Percentiles rank a stretch among this genome's conserved stretches.
These are phyloP conservation scores for Chondrosia reniformis DNA, from an alignment of 37 sponge, comb jelly and placozoan species.

Conservation along the genomic window DNA sequence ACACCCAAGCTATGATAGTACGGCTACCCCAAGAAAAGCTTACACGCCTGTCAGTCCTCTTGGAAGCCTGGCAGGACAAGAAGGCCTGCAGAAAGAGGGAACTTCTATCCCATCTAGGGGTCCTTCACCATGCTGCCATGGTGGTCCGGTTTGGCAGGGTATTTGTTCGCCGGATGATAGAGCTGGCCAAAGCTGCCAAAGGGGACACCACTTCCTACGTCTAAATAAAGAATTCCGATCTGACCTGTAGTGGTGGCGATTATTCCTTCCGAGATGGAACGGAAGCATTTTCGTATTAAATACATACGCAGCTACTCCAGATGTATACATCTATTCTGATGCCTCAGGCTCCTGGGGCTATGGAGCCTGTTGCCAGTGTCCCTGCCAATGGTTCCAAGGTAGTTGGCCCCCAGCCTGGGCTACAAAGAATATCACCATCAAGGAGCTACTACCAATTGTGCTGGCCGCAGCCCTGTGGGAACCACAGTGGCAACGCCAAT, in stretches of 20 bases:
- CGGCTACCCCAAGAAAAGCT: constrained; percentile 1
- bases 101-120: neutral
- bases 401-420: constrained; percentile 7
- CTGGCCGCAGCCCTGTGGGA: constrained; percentile 51
- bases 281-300: constrained; percentile 10
- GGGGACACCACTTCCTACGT: constrained; percentile 17
- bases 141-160: neutral
- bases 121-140: neutral
- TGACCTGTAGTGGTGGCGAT: constrained; percentile 53
- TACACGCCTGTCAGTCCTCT: too few relatives aligned
- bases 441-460: constrained; percentile 52
- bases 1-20: neutral
- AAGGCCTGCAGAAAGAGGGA: neutral
- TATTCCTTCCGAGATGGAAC: constrained; percentile 35
- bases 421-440: neutral
- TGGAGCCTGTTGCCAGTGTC: constrained; percentile 30
- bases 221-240: constrained; percentile 15
- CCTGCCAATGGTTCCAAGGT: constrained; percentile 25
- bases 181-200: neutral
- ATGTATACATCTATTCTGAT: constrained; percentile 31
- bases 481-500: constrained; percentile 20
- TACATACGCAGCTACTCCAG: constrained; percentile 7
- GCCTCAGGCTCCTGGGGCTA: constrained; percentile 30
- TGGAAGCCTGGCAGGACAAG: neutral
- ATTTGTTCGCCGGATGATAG: neutral